A percentile compares a stretch with the other conserved stretches of the same genome.
Evolutionary conservation across 2,113 vertebrate species (phyloP).

Genomic region (Ammodytes dubius): DNA sequence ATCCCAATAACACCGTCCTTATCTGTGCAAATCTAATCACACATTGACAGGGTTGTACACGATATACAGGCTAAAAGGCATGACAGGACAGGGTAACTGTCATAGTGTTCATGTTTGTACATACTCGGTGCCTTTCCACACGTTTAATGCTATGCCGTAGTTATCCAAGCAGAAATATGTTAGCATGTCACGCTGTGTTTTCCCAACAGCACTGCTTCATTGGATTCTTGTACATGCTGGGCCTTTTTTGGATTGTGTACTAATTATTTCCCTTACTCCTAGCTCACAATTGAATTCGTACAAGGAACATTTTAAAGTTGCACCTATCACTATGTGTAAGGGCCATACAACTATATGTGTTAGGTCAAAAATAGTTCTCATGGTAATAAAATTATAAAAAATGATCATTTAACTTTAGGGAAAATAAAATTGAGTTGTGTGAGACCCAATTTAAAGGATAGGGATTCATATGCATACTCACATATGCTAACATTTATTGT

Average conservation of each 20-base stretch:
- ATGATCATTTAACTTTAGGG: too few species aligned
- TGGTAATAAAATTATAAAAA: too few species aligned
- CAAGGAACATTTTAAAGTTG: not conserved
- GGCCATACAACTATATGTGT: too few species aligned
- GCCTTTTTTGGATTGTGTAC: not conserved
- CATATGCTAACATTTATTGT: too few species aligned
- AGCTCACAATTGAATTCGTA: not conserved
- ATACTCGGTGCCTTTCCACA: not conserved
- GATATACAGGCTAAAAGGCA: not conserved
- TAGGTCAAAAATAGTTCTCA: too few species aligned
- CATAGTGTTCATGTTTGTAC: conserved; percentile 2
- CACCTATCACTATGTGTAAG: not conserved
- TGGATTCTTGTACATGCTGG: not conserved
- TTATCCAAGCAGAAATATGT: not conserved
- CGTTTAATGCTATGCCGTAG: not conserved
- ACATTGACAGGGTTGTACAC: not conserved
- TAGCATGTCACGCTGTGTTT: not conserved
- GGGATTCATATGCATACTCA: too few species aligned
- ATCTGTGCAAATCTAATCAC: not conserved
- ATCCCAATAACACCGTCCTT: not conserved
- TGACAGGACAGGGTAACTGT: not conserved
- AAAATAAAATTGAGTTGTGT: too few species aligned
- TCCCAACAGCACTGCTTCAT: not conserved
- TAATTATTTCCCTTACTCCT: not conserved
- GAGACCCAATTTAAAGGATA: too few species aligned